phyloP scores from a whole-genome alignment of 1,140 invertebrate genomes.

The Scaptodrosophila lebanonensis region DNA sequence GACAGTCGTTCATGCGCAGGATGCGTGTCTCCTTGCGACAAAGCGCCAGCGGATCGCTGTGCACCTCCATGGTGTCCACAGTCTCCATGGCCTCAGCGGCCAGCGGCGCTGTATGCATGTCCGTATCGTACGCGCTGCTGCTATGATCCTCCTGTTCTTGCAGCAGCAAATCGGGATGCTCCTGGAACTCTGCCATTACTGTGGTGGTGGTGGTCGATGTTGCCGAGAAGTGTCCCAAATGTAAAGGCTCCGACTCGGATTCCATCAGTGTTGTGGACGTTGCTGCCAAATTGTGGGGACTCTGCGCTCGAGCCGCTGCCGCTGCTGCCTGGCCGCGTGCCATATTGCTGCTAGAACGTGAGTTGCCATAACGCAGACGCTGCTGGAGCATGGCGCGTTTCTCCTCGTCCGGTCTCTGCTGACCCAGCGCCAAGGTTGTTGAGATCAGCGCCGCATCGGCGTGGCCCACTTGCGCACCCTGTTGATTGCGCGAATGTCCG shows the following conservation, averaged over 20 bases:
- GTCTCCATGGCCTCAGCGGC: slow-evolving; percentile 1
- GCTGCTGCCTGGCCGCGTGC: slow-evolving; percentile 10
- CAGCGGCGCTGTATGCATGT: slow-evolving; percentile 23
- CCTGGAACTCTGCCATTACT: too few species aligned
- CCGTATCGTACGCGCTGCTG: slow-evolving; percentile 13
- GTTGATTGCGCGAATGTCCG: neutral
- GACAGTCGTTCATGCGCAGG: too few species aligned
- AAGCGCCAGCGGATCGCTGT: neutral
- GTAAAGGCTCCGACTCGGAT: neutral
- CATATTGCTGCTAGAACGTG: slow-evolving; percentile 34
- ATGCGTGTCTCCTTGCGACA: too few species aligned
- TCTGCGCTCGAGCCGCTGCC: slow-evolving; percentile 9
- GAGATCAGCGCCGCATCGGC: neutral
- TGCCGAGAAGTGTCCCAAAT: too few species aligned
- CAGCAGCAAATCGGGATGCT: too few species aligned
- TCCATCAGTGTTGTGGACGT: too few species aligned
- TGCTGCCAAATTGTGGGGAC: too few species aligned
- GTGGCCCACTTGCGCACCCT: neutral
- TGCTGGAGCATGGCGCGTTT: slow-evolving; percentile 34
- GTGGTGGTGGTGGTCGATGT: too few species aligned
- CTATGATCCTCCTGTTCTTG: neutral
- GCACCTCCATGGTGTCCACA: neutral
- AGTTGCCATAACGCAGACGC: slow-evolving; percentile 41
- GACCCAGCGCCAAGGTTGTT: neutral
- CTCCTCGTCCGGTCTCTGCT: slow-evolving; percentile 9